Evolutionary conservation across 1,140 invertebrate species (phyloP), one percentile per base, ranked within the genome.

Genomic region (Diprion similis): DNA sequence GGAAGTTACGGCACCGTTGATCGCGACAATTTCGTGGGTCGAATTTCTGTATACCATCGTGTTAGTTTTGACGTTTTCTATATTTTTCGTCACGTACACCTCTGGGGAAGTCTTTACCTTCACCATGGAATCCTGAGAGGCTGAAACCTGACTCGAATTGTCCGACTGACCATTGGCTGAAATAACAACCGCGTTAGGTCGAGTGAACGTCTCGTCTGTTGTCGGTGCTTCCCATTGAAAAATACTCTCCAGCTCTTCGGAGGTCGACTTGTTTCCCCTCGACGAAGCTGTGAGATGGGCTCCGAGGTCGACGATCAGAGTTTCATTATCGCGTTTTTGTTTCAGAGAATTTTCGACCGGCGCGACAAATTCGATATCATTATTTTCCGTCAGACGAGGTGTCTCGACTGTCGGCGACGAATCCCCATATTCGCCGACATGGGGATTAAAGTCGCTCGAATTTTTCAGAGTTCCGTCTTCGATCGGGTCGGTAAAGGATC

Each of bases 11-110:
- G n/a, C 51, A 17, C 51, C 64, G 6, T 75, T 3, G 19, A 65
- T 8, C 67, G 11, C 9, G 19, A 24, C 1, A 9, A 46, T 17
- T 77, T 79, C 18, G 11, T 37, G 0, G 9, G 11, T 24, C 68
- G 19, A 82, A 80, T 46, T 71, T 79, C 51, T 59, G 51, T 59
- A 59, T 9, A 17, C n/a, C 51, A 17, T 59, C 51, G 51, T 59
- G n/a, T 17, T 9, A 17, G 51, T 59, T 9, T 59, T 13, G n/a
- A 59, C 11, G n/a, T 13, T 59, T 59, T 59, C n/a, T 59, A 59
- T 17, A 59, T 9, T 59, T 15, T 59, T 59, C 9, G 51, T 59
- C 51, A 59, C 51, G 9, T 59, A 8, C 3, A 59, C 51, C n/a
- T 59, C 51, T 9, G 51, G 51, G 3, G 51, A 59, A 17, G 11